These are phyloP conservation scores for Bergia puertoricense DNA, from an alignment of 92 coral and sea anemone species.

Conservation along the genomic window DNA sequence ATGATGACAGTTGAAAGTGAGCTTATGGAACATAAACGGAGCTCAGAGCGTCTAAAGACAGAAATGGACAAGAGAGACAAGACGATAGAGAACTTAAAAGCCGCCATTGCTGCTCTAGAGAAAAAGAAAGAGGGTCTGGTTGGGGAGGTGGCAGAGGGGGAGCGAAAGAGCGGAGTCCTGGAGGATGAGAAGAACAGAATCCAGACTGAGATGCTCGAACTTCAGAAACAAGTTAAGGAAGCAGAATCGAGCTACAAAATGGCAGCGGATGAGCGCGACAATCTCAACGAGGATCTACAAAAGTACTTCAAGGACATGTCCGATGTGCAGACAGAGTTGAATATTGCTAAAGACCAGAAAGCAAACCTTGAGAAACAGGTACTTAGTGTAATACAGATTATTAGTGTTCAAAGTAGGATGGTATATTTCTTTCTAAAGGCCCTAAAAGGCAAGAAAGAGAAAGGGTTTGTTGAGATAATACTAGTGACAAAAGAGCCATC, in stretches of 20 bases:
- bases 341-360: conserved; percentile 82
- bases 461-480: neutral
- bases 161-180: conserved; percentile 70
- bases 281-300: conserved; percentile 84
- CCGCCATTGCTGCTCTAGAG: conserved; percentile 76
- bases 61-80: conserved; percentile 84
- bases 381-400: neutral
- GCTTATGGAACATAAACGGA: conserved; percentile 69
- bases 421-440: neutral
- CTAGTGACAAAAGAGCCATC: too few species aligned
- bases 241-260: conserved; percentile 87
- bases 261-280: conserved; percentile 82
- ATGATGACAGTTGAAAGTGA: conserved; percentile 77
- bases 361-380: conserved; percentile 78
- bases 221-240: conserved; percentile 67
- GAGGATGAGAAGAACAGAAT: conserved; percentile 87
- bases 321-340: conserved; percentile 83
- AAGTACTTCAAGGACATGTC: conserved; percentile 82
- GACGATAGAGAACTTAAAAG: conserved; percentile 80
- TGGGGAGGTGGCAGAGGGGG: conserved; percentile 78
- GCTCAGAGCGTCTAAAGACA: conserved; percentile 74
- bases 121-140: conserved; percentile 75
- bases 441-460: too few species aligned
- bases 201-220: conserved; percentile 79
- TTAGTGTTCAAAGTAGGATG: neutral